Evolutionary conservation across 2,888 invertebrate species (phyloP), one percentile per base, ranked within the genome.

Genomic region (Oscheius myriophilus): DNA sequence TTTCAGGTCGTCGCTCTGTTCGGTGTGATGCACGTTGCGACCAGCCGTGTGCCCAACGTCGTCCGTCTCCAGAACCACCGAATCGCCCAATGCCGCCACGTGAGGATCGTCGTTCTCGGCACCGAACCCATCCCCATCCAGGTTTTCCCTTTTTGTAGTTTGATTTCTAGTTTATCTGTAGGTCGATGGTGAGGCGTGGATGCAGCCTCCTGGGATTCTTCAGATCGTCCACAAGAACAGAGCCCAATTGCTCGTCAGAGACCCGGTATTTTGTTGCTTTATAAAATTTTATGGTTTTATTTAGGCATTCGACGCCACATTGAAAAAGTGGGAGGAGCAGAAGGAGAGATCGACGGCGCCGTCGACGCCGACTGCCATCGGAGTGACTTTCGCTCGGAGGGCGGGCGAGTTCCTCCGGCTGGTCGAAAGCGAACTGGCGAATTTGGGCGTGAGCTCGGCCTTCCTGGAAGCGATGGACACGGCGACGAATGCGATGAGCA

Each of bases 171-270:
- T 1, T 9, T 7, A 65, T 54, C 9, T 6, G 9, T 93, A 93
- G 89, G 96, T 96, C 49, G 96, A 97, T 87, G 97, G 96, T 0
- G 97, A 97, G 88, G 96, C 96, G 1, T 96, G 96, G 96, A 90
- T 96, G 49, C 96, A 96, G 87, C 94, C 95, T 0, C 96, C 97
- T 0, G 96, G 96, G 45, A 93, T 95, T 87, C 94, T 97, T 79
- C 90, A 94, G 67, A 96, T 97, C 79, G 91, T 95, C 80, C 96
- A 96, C 88, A 96, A 96, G 89, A 96, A 96, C 89, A 90, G 96
- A 64, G 94, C 96, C 87, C 96, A 96, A 89, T 95, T 97, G 93
- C 89, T 97, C 26, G 94, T 93, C 86, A 90, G 96, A 70, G 95
- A 95, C 87, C 90, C 95, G 81, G 91, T 91, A 85, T 87, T 87